Base-by-base conservation (phyloP, 2,113 vertebrate species). In the Lonchura striata region DNA sequence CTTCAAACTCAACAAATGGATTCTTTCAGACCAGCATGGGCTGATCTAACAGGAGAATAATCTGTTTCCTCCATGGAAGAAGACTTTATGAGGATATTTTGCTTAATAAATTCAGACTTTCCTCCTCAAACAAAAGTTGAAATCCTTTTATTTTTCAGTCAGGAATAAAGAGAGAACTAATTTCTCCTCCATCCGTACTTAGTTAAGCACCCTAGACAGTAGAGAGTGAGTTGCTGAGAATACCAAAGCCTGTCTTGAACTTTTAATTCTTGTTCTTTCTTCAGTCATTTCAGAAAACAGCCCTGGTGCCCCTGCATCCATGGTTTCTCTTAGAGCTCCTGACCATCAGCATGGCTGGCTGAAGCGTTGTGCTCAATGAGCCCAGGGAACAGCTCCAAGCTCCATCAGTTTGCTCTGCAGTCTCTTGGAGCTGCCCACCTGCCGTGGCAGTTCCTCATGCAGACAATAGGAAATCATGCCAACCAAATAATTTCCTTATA, bases 231-330 rank as follows among this genome's bases (percentile, higher is more conserved):
- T 9, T 70, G 19, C 59, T 90, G 50, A 12, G 15, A 27, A 42
- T 46, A 41, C 21, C 33, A 31, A 88, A 66, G 14, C 25, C 10
- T 41, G 6, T 20, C 15, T 88, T 52, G 85, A 60, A 49, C 27
- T 88, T 92, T 60, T 77, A 44, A 64, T 75, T 77, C 52, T n/a
- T 64, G 28, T 28, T 71, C 22, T 78, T 92, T 74, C 60, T 85
- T 35, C 39, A 86, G 59, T 30, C 10, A n/a, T 71, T 88, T 88
- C 63, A 77, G 53, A 81, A 74, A 92, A 28, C 31, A 31, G 3
- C 2, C 1, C 0, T 19, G 23, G 12, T 81, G 31, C 24, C 22
- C 28, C 86, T 94, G 46, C 31, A 50, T 37, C 20, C 0, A 0
- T 31, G 52, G 24, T 70, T 83, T 50, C 30, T 63, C 23, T 42